Evolutionary conservation across 2,113 vertebrate genomes (phyloP).

Genomic region (Lutjanus erythropterus): DNA sequence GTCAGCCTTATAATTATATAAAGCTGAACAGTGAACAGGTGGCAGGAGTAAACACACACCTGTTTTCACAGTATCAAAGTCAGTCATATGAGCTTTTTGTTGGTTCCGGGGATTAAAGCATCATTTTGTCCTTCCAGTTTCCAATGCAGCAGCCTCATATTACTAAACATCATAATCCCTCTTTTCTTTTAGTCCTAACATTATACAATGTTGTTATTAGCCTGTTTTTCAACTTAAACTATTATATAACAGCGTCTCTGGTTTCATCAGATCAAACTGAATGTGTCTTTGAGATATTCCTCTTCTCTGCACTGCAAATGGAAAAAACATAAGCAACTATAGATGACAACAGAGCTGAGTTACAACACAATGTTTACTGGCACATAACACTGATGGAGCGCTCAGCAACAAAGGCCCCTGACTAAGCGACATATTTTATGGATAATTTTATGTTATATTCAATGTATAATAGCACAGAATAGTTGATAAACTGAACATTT

Average conservation of each 20-base stretch:
- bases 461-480: too few species aligned
- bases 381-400: background rate
- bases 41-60: constrained; percentile 22
- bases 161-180: constrained; percentile 23
- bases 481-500: too few species aligned
- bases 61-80: constrained; percentile 15
- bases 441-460: too few species aligned
- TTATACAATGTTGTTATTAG: background rate
- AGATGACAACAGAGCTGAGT: background rate
- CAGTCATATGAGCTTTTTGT: constrained; percentile 22
- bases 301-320: background rate
- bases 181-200: background rate
- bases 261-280: constrained; percentile 13
- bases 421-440: too few species aligned
- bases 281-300: background rate
- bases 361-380: background rate
- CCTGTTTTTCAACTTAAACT: background rate
- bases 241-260: background rate
- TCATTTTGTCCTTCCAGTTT: background rate
- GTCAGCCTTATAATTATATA: background rate
- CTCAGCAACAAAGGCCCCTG: too few species aligned
- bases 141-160: constrained; percentile 1
- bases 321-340: background rate
- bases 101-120: constrained; percentile 18
- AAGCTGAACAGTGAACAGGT: constrained; percentile 5